A percentile compares a stretch with the other conserved stretches of the same genome.
Evolutionary conservation across 1,140 invertebrate genomes (phyloP).

Genomic region (Polypedilum pembai): DNA sequence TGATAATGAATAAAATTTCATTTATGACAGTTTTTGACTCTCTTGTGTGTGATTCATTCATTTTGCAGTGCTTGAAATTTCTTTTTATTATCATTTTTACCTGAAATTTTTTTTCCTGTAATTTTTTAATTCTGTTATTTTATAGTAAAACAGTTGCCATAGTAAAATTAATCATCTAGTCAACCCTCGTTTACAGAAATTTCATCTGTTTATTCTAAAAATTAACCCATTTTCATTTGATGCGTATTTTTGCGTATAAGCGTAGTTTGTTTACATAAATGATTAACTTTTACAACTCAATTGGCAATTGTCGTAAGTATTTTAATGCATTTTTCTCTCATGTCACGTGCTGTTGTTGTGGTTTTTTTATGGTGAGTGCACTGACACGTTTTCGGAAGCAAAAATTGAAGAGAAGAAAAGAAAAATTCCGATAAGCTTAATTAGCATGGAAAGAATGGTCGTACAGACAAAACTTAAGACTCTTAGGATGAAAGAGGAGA

Average conservation of each 20-base stretch:
- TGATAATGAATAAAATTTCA: constrained; percentile 18
- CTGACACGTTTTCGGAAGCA: neutral
- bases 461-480: too few relatives aligned
- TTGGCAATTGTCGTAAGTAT: neutral
- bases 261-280: neutral
- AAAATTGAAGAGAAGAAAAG: too few relatives aligned
- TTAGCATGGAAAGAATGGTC: too few relatives aligned
- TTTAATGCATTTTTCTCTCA: neutral
- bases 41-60: neutral
- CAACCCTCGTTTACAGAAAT: neutral
- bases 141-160: too few relatives aligned
- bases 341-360: neutral
- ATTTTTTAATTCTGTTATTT: too few relatives aligned
- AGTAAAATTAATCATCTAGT: neutral
- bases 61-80: neutral
- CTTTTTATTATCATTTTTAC: too few relatives aligned
- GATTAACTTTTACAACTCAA: constrained; percentile 18
- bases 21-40: neutral
- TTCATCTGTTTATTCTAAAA: neutral
- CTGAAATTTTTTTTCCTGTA: too few relatives aligned
- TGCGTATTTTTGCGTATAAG: neutral
- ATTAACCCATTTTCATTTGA: neutral
- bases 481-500: too few relatives aligned
- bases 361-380: neutral
- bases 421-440: too few relatives aligned